Evolutionary conservation across 2,113 vertebrate genomes (phyloP).

Genomic region (Oenanthe melanoleuca): DNA sequence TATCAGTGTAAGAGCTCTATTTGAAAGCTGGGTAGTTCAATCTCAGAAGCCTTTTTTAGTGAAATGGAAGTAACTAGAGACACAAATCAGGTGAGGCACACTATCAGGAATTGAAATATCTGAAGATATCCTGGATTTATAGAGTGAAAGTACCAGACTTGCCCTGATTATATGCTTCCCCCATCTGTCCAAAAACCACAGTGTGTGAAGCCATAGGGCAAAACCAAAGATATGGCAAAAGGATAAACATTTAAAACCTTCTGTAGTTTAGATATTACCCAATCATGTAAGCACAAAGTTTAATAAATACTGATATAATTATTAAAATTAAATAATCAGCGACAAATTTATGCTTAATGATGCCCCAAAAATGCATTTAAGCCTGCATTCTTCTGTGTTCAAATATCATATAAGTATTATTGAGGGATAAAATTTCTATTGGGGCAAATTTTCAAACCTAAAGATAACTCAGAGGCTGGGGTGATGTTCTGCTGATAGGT

Average conservation of each 20-base stretch:
- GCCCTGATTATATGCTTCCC: neutral
- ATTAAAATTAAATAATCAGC: neutral
- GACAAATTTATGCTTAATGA: neutral
- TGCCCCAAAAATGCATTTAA: slow-evolving; percentile 10
- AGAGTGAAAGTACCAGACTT: neutral
- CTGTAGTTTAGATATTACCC: neutral
- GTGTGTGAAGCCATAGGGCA: neutral
- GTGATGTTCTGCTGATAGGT: neutral
- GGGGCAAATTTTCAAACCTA: neutral
- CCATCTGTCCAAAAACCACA: neutral
- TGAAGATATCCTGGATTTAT: neutral
- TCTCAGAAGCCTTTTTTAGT: neutral
- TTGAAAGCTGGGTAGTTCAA: neutral
- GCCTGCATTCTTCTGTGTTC: neutral
- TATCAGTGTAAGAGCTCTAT: neutral
- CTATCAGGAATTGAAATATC: neutral
- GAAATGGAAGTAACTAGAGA: neutral
- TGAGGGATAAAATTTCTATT: neutral
- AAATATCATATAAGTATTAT: neutral
- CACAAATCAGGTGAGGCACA: neutral
- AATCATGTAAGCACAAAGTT: neutral
- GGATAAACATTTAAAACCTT: neutral
- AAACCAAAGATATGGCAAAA: neutral
- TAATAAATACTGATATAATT: neutral
- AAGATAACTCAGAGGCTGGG: neutral